Conservation (phyloP, 2,113 vertebrate species). For the Otolemur garnettii region DNA sequence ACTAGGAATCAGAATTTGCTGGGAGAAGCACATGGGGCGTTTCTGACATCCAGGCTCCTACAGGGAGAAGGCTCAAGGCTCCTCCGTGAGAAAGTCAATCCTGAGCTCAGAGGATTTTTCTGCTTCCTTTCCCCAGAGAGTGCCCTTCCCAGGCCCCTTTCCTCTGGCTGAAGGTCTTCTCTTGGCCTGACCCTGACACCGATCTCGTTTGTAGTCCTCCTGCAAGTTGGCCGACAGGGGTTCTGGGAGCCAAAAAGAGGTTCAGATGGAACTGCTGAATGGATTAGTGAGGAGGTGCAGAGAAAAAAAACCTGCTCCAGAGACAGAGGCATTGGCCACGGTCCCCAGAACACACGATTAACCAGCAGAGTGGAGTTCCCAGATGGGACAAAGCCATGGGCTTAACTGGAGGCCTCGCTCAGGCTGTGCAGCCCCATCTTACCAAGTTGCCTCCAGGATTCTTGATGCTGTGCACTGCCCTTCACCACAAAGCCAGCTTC, state of each 20-base stretch:
- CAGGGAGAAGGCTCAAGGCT: background rate
- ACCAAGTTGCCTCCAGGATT: constrained; percentile 69
- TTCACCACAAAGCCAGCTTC: constrained; percentile 85
- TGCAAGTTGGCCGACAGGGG: constrained; percentile 76
- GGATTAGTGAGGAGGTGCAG: constrained; percentile 80
- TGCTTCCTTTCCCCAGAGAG: background rate
- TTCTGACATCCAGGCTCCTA: background rate
- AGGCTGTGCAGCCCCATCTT: constrained; percentile 80
- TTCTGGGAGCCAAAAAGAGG: constrained; percentile 78
- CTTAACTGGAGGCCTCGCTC: constrained; percentile 85
- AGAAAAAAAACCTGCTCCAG: constrained; percentile 84
- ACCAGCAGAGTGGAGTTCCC: constrained; percentile 78
- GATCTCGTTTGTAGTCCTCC: constrained; percentile 88
- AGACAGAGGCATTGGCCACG: constrained; percentile 86
- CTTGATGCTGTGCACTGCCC: constrained; percentile 72
- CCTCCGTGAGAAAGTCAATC: background rate
- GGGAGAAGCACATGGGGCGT: background rate
- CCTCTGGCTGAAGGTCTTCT: background rate
- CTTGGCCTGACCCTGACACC: constrained; percentile 62
- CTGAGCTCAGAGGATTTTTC: background rate
- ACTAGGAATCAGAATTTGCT: constrained; percentile 11
- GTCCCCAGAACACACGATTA: constrained; percentile 86
- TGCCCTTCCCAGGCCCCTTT: background rate
- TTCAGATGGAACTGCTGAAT: constrained; percentile 78
- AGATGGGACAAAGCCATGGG: constrained; percentile 82